These are phyloP conservation scores for Babylonia areolata DNA, from an alignment of 1,140 invertebrate genomes.

Conservation along the genomic window DNA sequence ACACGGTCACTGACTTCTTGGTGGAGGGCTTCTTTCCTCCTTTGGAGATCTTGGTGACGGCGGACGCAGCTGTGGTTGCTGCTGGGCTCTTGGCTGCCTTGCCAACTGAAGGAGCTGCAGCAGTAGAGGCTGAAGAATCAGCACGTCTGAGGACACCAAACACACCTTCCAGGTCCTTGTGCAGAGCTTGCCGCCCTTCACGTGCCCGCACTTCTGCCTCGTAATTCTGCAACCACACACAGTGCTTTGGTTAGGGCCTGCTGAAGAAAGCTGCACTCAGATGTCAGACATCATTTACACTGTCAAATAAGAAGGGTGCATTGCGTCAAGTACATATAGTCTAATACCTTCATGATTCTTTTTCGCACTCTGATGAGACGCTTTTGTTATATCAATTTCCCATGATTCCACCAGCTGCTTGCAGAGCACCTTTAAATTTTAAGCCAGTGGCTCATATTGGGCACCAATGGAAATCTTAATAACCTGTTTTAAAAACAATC, in stretches of 20 bases:
- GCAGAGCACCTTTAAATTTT: too few species aligned
- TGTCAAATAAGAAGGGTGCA: background rate
- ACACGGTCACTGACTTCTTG: background rate
- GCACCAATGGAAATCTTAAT: background rate
- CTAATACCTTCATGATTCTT: too few species aligned
- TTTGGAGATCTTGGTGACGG: background rate
- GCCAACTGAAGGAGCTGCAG: background rate
- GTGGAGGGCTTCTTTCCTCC: background rate
- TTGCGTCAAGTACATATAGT: background rate
- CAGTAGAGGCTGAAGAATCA: background rate
- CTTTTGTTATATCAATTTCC: background rate
- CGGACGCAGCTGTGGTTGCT: background rate
- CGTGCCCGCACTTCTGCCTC: conserved; percentile 43
- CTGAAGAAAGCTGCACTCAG: background rate
- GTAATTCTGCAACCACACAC: conserved; percentile 13
- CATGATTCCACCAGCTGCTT: too few species aligned
- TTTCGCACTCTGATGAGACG: background rate
- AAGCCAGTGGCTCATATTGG: background rate
- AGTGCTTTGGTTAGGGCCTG: too few species aligned
- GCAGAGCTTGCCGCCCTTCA: background rate
- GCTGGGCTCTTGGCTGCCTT: background rate
- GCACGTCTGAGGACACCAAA: conserved; percentile 49
- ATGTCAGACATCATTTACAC: too few species aligned
- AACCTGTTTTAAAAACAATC: background rate
- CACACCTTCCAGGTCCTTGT: conserved; percentile 38